A percentile compares a stretch with the other conserved stretches of the same genome.
These are phyloP conservation scores for Smutsia gigantea DNA, from an alignment of 2,797 vertebrate genomes.

Conservation along the genomic window DNA sequence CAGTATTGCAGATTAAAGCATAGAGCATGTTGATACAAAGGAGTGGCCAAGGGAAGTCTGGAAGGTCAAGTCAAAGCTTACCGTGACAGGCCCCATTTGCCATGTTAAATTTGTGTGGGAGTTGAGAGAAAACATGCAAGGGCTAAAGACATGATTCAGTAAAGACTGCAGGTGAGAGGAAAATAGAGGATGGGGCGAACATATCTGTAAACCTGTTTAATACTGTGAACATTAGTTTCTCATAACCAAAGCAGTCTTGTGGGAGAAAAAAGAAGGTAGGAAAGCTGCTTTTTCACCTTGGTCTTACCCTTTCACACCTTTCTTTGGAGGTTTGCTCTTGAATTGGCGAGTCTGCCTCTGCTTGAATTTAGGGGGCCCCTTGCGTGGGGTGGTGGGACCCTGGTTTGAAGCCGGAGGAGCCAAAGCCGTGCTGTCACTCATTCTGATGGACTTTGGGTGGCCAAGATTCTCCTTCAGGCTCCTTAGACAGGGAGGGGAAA, in stretches of 20 bases:
- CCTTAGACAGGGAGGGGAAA: constrained; percentile 39
- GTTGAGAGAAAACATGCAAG: background rate
- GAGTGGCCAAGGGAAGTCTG: background rate
- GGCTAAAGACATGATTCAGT: background rate
- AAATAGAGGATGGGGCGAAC: background rate
- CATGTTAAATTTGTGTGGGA: background rate
- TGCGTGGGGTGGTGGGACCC: constrained; percentile 86
- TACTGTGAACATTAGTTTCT: background rate
- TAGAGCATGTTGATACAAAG: background rate
- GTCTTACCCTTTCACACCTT: constrained; percentile 88
- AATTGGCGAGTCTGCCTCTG: constrained; percentile 91
- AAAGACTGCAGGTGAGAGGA: background rate
- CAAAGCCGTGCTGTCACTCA: constrained; percentile 81
- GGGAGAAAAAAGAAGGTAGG: background rate
- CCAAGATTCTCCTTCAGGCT: constrained; percentile 30
- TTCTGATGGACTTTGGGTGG: constrained; percentile 34
- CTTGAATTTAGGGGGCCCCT: constrained; percentile 92
- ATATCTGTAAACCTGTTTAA: background rate
- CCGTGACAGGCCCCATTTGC: background rate
- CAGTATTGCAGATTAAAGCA: background rate
- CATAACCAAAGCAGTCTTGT: background rate
- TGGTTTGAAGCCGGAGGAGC: constrained; percentile 69
- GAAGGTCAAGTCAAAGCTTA: background rate
- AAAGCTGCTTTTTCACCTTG: background rate
- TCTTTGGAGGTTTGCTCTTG: constrained; percentile 92